Base-by-base conservation (phyloP, 1,140 invertebrate species). In the Drosophila littoralis region DNA sequence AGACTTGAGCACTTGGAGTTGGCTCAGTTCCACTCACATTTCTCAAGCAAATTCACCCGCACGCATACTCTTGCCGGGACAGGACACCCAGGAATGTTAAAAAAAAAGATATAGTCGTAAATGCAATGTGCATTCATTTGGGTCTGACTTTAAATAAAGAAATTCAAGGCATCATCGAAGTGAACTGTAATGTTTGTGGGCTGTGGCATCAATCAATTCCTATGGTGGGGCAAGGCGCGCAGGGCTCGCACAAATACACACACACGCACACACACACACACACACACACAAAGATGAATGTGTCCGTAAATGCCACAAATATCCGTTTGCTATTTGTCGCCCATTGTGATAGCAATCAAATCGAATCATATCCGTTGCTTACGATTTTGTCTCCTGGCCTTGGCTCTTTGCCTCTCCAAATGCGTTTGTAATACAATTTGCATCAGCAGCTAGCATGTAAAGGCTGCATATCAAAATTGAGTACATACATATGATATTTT, bases 321-420 rank as follows among this genome's bases (percentile, higher is more conserved):
- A 59, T 45, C 33, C 32, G 32, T 13, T 68, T 64, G 73, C 58
- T 79, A 88, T 88, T 88, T 88, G 83, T 88, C 79, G 79, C 67
- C 72, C 70, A 65, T 88, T 86, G 82, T 86, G 83, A 82, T 88
- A 73, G 75, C 71, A 86, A 86, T 86, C 79, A 79, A 86, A 86
- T 86, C 75, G 79, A 82, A 86, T 88, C 71, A 82, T 86, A 88
- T 86, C 83, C 79, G 43, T 68, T 81, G 74, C 78, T 51, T 28
- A 58, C 54, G 48, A 59, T 48, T 74, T 58, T 48, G 35, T 54
- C 22, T 57, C 40, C 43, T 46, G 36, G 12, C 32, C 35, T 45
- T 50, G 50, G 42, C 57, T 15, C 3, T 28, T 28, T 28, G 22
- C 22, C 22, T 28, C 22, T 17, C 51, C 22, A 8, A 51, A 35